A percentile compares a stretch with the other conserved stretches of the same genome.
phyloP scores from a whole-genome alignment of 53 echinoderm and acorn worm genomes.

The Crossaster papposus region DNA sequence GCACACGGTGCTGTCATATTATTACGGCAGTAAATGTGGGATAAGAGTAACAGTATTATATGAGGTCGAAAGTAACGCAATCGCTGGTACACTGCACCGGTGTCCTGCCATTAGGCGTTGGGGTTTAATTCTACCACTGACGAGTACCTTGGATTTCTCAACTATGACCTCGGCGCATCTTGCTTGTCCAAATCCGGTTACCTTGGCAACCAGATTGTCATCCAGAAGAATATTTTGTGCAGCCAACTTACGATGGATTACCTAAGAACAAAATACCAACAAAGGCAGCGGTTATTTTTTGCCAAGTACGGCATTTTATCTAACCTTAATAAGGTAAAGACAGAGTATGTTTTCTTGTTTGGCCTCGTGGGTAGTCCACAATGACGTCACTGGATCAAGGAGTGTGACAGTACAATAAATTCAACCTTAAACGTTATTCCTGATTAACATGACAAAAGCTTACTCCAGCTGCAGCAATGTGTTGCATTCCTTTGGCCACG shows the following conservation, averaged over 20 bases:
- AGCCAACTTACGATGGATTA: constrained; percentile 61
- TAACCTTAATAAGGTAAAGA: too few relatives aligned
- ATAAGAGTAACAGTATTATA: too few relatives aligned
- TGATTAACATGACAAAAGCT: neutral
- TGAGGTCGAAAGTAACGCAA: too few relatives aligned
- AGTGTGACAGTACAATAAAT: too few relatives aligned
- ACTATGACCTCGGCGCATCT: constrained; percentile 37
- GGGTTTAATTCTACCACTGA: too few relatives aligned
- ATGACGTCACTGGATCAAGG: too few relatives aligned
- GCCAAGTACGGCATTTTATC: neutral
- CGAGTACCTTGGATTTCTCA: constrained; percentile 47
- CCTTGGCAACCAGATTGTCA: constrained; percentile 43
- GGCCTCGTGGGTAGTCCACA: neutral
- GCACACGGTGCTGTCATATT: too few relatives aligned
- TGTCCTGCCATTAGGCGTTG: neutral
- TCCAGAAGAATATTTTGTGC: constrained; percentile 54
- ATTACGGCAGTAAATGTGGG: too few relatives aligned
- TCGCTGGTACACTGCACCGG: too few relatives aligned
- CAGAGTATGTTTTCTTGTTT: too few relatives aligned
- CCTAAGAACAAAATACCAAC: constrained; percentile 12
- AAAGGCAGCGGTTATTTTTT: neutral
- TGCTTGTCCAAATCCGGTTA: constrained; percentile 59
- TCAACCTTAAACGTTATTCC: too few relatives aligned
- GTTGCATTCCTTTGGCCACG: constrained; percentile 54
- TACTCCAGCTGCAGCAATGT: constrained; percentile 44